Base-by-base conservation (phyloP, 2,888 invertebrate species). In the Xestobium rufovillosum region DNA sequence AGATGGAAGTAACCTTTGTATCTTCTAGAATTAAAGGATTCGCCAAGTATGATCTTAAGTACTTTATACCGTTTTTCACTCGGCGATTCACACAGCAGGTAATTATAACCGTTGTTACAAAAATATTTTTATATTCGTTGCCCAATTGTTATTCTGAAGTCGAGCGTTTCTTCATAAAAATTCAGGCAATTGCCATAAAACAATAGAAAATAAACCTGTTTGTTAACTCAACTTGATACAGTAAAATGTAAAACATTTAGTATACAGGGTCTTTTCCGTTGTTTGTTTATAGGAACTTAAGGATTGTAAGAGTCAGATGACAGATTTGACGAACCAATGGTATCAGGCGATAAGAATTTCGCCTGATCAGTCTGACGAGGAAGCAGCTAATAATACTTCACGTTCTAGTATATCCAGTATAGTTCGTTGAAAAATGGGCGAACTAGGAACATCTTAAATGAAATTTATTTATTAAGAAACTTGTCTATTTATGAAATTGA, bases 241-340 rank as follows among this genome's bases (percentile, higher is more conserved):
- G n/a, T n/a, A n/a, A n/a, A n/a, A n/a, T n/a, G n/a, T n/a, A n/a
- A n/a, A n/a, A n/a, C n/a, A n/a, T n/a, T n/a, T n/a, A n/a, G n/a
- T n/a, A n/a, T n/a, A n/a, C n/a, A n/a, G n/a, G n/a, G n/a, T n/a
- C n/a, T n/a, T n/a, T n/a, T n/a, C n/a, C n/a, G 40, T 19, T 36
- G 41, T 44, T 45, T 48, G 50, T 41, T 52, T 59, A n/a, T 68
- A 89, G 82, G 95, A 96, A 69, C 68, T 95, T 45, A 87, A 89
- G 60, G 95, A 96, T 65, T 95, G 95, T 59, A 90, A 90, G 65
- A 89, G 86, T 49, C 94, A 95, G 69, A 94, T 96, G 91, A 88
- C 89, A 2, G 90, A 90, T 65, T 70, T 96, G 47, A 94, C 95
- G 1, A 91, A 94, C 61, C 88, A 95, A 61, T 96, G 95, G 95